Evolutionary conservation across 2,113 vertebrate genomes (phyloP).

Genomic region (Rhea pennata): DNA sequence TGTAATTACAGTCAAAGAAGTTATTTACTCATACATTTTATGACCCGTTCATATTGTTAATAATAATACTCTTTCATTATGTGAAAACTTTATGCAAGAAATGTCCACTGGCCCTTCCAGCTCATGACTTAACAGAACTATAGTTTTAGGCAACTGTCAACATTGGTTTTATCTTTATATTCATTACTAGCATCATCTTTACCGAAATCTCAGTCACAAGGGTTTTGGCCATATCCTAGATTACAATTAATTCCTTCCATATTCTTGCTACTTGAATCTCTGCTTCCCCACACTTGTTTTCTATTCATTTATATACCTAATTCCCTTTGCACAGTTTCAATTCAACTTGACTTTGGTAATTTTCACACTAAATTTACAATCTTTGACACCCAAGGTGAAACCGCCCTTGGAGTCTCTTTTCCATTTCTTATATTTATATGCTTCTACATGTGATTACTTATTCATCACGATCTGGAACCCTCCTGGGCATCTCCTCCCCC

Average conservation of each 20-base stretch:
- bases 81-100: neutral
- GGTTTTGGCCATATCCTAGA: neutral
- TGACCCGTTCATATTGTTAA: neutral
- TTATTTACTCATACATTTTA: conserved; percentile 24
- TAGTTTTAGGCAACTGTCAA: neutral
- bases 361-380: neutral
- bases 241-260: neutral
- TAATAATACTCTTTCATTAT: conserved; percentile 13
- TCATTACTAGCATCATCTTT: neutral
- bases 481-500: neutral
- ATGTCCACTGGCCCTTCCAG: neutral
- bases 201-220: neutral
- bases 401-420: neutral
- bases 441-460: neutral
- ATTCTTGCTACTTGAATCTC: neutral
- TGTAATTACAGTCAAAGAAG: conserved; percentile 37
- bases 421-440: neutral
- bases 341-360: neutral
- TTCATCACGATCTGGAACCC: neutral
- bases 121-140: neutral
- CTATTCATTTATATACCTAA: neutral
- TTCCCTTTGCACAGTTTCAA: neutral
- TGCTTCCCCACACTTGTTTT: neutral
- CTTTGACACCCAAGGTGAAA: neutral
- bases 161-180: neutral